Conservation (phyloP, 2,797 vertebrate species). For the Carapus acus region DNA sequence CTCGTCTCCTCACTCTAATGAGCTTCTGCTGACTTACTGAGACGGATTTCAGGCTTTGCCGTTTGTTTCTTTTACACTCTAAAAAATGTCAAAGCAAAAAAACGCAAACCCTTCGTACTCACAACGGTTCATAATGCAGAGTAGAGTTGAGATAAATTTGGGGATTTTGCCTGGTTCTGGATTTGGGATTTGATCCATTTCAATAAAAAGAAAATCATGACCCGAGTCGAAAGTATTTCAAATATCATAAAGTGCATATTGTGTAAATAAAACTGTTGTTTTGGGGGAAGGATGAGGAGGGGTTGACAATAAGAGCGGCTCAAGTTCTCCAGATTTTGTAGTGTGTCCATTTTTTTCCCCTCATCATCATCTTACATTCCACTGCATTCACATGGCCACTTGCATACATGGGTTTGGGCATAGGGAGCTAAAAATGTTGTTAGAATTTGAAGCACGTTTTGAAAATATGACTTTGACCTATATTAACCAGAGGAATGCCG, state of each 20-base stretch:
- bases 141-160: not conserved
- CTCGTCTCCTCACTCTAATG: constrained; percentile 51
- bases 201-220: not conserved
- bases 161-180: not conserved
- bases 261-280: too few relatives aligned
- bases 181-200: not conserved
- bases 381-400: too few relatives aligned
- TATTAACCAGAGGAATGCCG: too few relatives aligned
- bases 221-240: too few relatives aligned
- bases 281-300: too few relatives aligned
- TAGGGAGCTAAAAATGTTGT: not conserved
- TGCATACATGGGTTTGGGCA: too few relatives aligned
- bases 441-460: not conserved
- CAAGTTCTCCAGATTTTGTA: too few relatives aligned
- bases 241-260: too few relatives aligned
- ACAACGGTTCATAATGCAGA: not conserved
- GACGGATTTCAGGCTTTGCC: constrained; percentile 36
- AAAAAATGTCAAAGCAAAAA: constrained; percentile 27
- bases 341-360: too few relatives aligned
- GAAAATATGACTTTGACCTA: too few relatives aligned
- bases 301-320: too few relatives aligned
- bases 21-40: constrained; percentile 35
- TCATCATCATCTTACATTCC: too few relatives aligned
- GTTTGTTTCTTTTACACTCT: constrained; percentile 15
- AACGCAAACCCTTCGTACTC: not conserved